phyloP scores from a whole-genome alignment of 1,140 invertebrate species.

The Triops cancriformis region DNA sequence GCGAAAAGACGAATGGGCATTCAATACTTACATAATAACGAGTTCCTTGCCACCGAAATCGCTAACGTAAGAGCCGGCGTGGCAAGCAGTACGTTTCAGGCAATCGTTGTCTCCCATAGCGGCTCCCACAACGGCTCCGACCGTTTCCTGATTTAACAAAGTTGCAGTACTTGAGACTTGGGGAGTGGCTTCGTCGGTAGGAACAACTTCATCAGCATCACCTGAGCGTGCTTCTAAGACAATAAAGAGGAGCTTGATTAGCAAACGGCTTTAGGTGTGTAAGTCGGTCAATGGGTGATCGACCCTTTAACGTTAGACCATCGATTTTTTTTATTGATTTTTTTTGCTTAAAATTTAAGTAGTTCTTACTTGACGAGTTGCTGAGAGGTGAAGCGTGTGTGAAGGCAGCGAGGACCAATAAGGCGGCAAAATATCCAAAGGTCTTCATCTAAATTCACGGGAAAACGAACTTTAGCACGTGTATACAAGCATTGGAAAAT shows the following conservation, averaged over 20 bases:
- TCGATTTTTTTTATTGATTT: background rate
- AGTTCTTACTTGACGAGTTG: background rate
- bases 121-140: constrained; percentile 25
- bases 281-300: background rate
- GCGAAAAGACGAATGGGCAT: background rate
- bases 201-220: background rate
- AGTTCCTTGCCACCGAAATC: constrained; percentile 27
- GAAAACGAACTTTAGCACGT: background rate
- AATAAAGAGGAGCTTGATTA: background rate
- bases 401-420: background rate
- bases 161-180: background rate
- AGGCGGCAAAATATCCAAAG: background rate
- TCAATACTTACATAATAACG: constrained; percentile 27
- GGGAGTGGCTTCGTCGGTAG: background rate
- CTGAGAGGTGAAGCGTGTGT: background rate
- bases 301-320: background rate
- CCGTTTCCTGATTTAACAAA: constrained; percentile 14
- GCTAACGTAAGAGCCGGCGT: constrained; percentile 26
- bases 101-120: constrained; percentile 28
- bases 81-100: constrained; percentile 23
- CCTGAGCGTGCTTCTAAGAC: background rate
- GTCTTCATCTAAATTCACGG: background rate
- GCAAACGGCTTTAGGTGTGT: background rate
- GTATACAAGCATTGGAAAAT: background rate
- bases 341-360: background rate